Base-by-base conservation (phyloP, 2,113 vertebrate species). In the Apaloderma vittatum region DNA sequence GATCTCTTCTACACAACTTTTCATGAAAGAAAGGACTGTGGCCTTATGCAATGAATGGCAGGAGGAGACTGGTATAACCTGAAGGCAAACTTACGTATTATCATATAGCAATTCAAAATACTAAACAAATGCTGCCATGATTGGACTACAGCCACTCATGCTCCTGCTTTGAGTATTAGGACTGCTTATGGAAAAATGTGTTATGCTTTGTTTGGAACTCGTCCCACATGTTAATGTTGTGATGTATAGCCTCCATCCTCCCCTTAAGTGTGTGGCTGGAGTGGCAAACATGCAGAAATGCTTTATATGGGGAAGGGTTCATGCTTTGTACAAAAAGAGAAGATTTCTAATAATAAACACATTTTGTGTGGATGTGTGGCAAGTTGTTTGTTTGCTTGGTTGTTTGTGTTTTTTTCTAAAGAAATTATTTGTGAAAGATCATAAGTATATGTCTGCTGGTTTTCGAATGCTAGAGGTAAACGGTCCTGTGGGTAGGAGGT, bases 261-360 rank as follows among this genome's bases (percentile, higher is more conserved):
- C 80, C 65, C 61, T 94, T 34, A 67, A 93, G 45, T 40, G 57
- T 87, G 91, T 85, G 94, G 55, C 91, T 96, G 89, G 80, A 85
- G 91, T 30, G 73, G 68, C 63, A 93, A 93, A 68, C 93, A 93
- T 23, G 93, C 80, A 93, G 89, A 95, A 96, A 94, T 67, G 73
- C 24, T 95, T 81, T 87, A 34, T 24, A 11, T 65, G 84, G 48
- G 84, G 76, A 59, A 96, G 80, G 83, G 89, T 68, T 87, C 80
- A 63, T 82, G 29, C 65, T 85, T 91, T 72, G 66, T 78, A 78
- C 16, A 6, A 9, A 96, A 87, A 89, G 65, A 71, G 55, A 71
- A 32, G 37, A 75, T 93, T 93, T 92, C 93, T 95, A 96, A 97
- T 86, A 96, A 91, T 87, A 95, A 94, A 96, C 96, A 96, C 68